A percentile compares a stretch with the other conserved stretches of the same genome.
These are phyloP conservation scores for Callipepla squamata DNA, from an alignment of 2,113 vertebrate species.

Conservation along the genomic window DNA sequence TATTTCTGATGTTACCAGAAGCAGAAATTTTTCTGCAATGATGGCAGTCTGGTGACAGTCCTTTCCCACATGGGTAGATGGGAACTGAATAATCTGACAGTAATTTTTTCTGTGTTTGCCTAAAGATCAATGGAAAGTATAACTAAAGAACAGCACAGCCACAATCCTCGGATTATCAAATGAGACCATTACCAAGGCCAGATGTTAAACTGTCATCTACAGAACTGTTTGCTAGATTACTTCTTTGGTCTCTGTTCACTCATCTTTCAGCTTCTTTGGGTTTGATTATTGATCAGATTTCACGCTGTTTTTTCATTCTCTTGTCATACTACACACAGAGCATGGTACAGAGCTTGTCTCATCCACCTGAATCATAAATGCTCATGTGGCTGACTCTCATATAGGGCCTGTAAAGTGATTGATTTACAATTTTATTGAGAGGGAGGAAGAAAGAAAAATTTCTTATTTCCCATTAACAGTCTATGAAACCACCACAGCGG, in stretches of 20 bases:
- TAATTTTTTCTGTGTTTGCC: neutral
- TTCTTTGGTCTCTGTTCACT: neutral
- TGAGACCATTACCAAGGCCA: neutral
- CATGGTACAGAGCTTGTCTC: neutral
- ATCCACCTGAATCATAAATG: neutral
- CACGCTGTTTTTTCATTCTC: neutral
- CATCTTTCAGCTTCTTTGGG: neutral
- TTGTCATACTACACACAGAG: neutral
- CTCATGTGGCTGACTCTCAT: neutral
- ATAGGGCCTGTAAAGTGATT: neutral
- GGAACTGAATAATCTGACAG: neutral
- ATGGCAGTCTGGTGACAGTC: neutral
- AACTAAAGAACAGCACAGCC: neutral
- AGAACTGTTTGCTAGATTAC: neutral
- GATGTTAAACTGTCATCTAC: neutral
- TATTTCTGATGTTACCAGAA: neutral
- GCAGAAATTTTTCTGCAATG: neutral
- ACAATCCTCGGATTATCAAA: neutral
- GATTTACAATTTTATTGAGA: neutral
- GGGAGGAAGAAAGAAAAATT: neutral
- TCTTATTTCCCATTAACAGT: neutral
- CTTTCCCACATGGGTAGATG: neutral
- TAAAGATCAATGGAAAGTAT: neutral
- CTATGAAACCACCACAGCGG: neutral
- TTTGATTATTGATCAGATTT: neutral